Evolutionary conservation across 1,140 invertebrate species (phyloP).

Genomic region (Tetragnatha versicolor): DNA sequence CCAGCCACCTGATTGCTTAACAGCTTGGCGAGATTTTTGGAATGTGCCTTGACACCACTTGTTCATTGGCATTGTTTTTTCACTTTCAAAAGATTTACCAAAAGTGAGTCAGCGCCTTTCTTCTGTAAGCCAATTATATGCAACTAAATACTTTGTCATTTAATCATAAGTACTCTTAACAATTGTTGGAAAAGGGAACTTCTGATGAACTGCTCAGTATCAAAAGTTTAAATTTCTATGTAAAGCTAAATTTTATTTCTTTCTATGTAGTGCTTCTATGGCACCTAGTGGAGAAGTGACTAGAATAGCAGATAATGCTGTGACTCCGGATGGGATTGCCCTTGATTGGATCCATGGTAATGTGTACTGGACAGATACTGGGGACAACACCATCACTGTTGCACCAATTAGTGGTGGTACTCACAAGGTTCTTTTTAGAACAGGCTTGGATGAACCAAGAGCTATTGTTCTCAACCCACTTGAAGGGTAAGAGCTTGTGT

Average conservation of each 20-base stretch:
- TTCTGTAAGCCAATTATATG: too few relatives aligned
- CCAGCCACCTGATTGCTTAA: too few relatives aligned
- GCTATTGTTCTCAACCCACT: constrained; percentile 94
- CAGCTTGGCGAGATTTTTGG: too few relatives aligned
- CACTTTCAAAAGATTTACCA: too few relatives aligned
- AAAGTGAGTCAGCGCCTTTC: too few relatives aligned
- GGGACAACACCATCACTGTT: constrained; percentile 82
- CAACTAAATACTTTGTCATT: too few relatives aligned
- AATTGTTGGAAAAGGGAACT: too few relatives aligned
- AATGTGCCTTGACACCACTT: too few relatives aligned
- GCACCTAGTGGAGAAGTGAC: constrained; percentile 85
- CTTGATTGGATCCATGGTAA: constrained; percentile 97
- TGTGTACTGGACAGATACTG: constrained; percentile 86
- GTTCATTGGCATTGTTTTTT: too few relatives aligned
- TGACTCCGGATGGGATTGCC: constrained; percentile 90
- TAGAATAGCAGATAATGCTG: constrained; percentile 81
- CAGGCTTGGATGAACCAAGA: constrained; percentile 88
- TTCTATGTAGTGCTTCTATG: constrained; percentile 79
- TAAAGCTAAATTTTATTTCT: constrained; percentile 18
- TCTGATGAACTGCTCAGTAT: too few relatives aligned
- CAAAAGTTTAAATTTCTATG: too few relatives aligned
- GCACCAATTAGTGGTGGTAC: constrained; percentile 88
- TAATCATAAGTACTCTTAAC: too few relatives aligned
- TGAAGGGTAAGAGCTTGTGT: constrained; percentile 80
- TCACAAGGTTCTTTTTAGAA: constrained; percentile 83